Base-by-base conservation (phyloP, 2,797 vertebrate species). In the Molothrus aeneus region DNA sequence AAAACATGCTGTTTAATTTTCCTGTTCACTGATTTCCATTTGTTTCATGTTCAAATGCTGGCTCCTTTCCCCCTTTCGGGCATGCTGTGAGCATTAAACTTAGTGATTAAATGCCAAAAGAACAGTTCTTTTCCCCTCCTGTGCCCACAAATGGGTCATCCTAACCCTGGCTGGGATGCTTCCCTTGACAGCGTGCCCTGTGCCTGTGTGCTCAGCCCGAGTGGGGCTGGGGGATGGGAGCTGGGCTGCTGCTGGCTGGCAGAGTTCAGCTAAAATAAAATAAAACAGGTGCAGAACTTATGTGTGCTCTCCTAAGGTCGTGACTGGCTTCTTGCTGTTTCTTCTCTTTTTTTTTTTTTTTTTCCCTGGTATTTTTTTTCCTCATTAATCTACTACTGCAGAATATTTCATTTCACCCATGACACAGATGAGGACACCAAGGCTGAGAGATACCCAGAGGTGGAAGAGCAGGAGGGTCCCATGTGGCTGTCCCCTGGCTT, bases 1-100 rank as follows among this genome's bases (percentile, higher is more conserved):
- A 96, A 96, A 97, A 95, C 95, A 96, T 73, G 94, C 94, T 97
- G 96, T 86, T 97, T 95, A 94, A 96, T 96, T 97, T 97, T 96
- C 95, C 94, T 92, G 92, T 95, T 96, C 95, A 92, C 83, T 96
- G 95, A 96, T 95, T 96, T 96, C 90, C 94, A 95, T 94, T 96
- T 95, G 94, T 96, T 96, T 96, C 90, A 93, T 96, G 94, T 96
- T 93, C 96, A 94, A 90, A 85, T 96, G 71, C 50, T 96, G 94
- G 91, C 92, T 93, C 82, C 88, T 81, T 89, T 77, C 68, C 88
- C 85, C 88, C 42, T 91, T 53, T 95, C 13, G 53, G 82, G 70
- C 91, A 95, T 95, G 94, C 92, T 95, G 93, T 88, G 94, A 95
- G 80, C 94, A 95, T 93, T 96, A 88, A 92, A 88, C 60, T 88